Evolutionary conservation across 2,113 vertebrate genomes (phyloP), one percentile per base, ranked within the genome.

Genomic region (Heterocephalus glaber): DNA sequence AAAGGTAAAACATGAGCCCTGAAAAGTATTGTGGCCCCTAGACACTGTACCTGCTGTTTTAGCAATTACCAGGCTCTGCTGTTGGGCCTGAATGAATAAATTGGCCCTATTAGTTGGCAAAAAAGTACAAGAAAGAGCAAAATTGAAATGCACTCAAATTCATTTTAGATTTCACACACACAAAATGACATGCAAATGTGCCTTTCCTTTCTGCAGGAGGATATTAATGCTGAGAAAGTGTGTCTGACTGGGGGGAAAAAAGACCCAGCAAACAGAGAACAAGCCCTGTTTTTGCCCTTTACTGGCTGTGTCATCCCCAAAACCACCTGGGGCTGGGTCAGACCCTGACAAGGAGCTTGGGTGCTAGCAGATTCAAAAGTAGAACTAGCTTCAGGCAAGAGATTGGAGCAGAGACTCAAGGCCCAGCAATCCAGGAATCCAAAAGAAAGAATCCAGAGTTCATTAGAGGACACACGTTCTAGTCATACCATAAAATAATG

Each of bases 131-230:
- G 44, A 83, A 82, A 84, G n/a, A 92, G 4, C 44, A 94, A 97
- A 92, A 86, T 3, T 94, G 35, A 92, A 80, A 72, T 86, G 86
- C 3, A 89, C 24, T 47, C 65, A 86, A 92, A 93, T 24, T 95
- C n/a, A 89, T 63, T 96, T 94, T 83, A 56, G 44, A 83, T 41
- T 95, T 89, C 47, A 82, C 12, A 60, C 26, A 82, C 47, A 93
- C 28, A 58, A 74, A 94, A 60, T 86, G 22, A 66, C 54, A 93
- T 82, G 94, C 44, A 70, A 86, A 47, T 8, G 47, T 84, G 38
- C 47, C 4, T 82, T 72, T 77, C 20, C 14, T 89, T 63, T 86
- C 54, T 87, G 11, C 33, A 79, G 49, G 61, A 52, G 79, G 63
- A 82, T 72, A 77, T 4, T 91, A 56, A 91, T 81, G 33, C 49